A percentile compares a stretch with the other conserved stretches of the same genome.
phyloP scores from a whole-genome alignment of 2,797 vertebrate genomes.

The Gymnoscopelus microlampas region DNA sequence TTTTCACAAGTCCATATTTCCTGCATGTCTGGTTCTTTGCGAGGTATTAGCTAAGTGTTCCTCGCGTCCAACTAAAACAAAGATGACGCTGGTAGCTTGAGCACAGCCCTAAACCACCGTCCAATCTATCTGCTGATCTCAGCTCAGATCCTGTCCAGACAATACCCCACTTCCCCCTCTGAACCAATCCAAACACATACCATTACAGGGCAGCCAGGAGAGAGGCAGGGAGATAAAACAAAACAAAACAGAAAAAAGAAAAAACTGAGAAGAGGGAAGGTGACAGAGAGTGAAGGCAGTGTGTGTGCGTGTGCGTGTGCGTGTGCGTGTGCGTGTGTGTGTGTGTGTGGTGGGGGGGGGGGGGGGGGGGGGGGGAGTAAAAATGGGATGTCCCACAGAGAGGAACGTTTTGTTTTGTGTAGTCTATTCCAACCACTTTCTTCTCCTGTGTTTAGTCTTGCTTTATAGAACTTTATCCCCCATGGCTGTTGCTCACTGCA shows the following conservation, averaged over 20 bases:
- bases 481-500: conserved; percentile 35
- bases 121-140: conserved; percentile 77
- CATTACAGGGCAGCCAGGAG: conserved; percentile 57
- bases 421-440: conserved; percentile 48
- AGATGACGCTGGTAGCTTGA: conserved; percentile 67
- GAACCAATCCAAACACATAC: conserved; percentile 76
- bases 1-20: conserved; percentile 76
- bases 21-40: conserved; percentile 73
- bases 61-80: conserved; percentile 81
- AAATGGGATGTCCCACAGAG: conserved; percentile 36
- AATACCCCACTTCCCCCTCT: conserved; percentile 75
- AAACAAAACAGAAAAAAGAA: conserved; percentile 49
- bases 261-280: conserved; percentile 38
- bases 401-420: conserved; percentile 37
- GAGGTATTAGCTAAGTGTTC: conserved; percentile 71
- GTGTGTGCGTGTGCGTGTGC: background rate
- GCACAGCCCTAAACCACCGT: conserved; percentile 63
- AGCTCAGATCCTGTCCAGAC: conserved; percentile 85
- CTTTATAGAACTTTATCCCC: conserved; percentile 38
- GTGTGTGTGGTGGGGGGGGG: background rate
- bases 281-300: conserved; percentile 44
- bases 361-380: background rate
- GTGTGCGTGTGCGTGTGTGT: background rate
- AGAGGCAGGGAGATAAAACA: conserved; percentile 33
- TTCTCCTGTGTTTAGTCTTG: conserved; percentile 53